Base-by-base conservation (phyloP, 2,113 vertebrate genomes). In the Platichthys flesus region DNA sequence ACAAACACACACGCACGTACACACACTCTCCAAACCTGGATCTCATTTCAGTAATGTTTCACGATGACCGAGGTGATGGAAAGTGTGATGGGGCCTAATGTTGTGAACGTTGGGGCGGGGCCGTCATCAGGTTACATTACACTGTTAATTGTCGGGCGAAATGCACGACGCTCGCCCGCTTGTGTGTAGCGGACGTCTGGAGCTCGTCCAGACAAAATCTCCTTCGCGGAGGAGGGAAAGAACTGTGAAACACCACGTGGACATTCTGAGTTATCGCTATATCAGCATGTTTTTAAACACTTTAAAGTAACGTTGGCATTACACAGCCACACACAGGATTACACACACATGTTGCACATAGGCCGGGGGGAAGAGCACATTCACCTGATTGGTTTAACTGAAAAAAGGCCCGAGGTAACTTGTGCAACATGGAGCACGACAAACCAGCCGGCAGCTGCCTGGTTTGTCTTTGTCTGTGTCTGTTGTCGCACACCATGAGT, bases 11-110 rank as follows among this genome's bases (percentile, higher is more conserved):
- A 66, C 66, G 66, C 66, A 31, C 63, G 8, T 3, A 59, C 65
- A 70, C 71, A 71, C 66, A 42, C 63, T 16, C 89, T 83, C 90
- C 79, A 84, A 56, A 89, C 90, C 85, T 91, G 83, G 88, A 89
- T 90, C 92, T 94, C 91, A 90, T 92, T 93, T 90, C 93, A 91
- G 85, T 90, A 94, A 94, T 93, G 95, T 94, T 94, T 96, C 94
- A 94, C 95, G 91, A 95, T 96, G 94, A 95, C 92, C 85, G 89
- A 93, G 90, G 92, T 94, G 93, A 91, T 91, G 90, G 90, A 92
- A 93, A 91, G 68, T 91, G 78, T 91, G 86, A 89, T 77, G 70
- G 47, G 42, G 70, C 73, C 59, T 81, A 81, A 83, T 75, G 79
- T 79, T 78, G 71, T 74, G 58, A 89, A 52, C 60, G 59, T 84